Conservation (phyloP, 2,797 vertebrate species). For the Hippocampus kuda region DNA sequence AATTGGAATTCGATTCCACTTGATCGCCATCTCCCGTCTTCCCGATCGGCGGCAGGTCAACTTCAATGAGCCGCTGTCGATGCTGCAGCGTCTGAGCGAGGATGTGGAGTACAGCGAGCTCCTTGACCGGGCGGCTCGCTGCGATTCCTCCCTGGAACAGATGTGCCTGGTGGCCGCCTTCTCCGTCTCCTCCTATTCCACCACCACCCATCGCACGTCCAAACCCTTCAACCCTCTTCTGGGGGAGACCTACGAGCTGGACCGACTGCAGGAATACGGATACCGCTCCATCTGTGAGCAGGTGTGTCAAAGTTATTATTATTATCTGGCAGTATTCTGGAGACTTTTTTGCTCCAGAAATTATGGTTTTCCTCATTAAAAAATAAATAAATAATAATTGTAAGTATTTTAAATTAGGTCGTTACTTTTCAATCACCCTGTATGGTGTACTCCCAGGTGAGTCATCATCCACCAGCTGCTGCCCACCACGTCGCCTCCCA, state of each 20-base stretch:
- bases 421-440: background rate
- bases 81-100: slow-evolving; percentile 92
- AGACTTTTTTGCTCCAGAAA: no score
- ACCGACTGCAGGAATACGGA: slow-evolving; percentile 82
- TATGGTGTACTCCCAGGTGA: slow-evolving; percentile 69
- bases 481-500: slow-evolving; percentile 84
- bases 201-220: slow-evolving; percentile 85
- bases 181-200: slow-evolving; percentile 93
- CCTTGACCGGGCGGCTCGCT: slow-evolving; percentile 84
- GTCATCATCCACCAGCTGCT: slow-evolving; percentile 88
- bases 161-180: slow-evolving; percentile 93
- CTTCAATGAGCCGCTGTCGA: slow-evolving; percentile 92
- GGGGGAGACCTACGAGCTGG: slow-evolving; percentile 90
- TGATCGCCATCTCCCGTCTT: background rate
- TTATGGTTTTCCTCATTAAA: no score
- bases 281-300: slow-evolving; percentile 93
- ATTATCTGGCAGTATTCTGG: no score
- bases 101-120: slow-evolving; percentile 94
- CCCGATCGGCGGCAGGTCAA: slow-evolving; percentile 73
- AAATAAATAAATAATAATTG: background rate
- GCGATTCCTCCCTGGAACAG: slow-evolving; percentile 82
- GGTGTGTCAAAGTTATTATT: slow-evolving; percentile 48
- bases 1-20: background rate
- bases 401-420: background rate
- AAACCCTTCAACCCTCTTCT: slow-evolving; percentile 96